Conservation (phyloP, 2,888 invertebrate species). For the Brenthis hecate region DNA sequence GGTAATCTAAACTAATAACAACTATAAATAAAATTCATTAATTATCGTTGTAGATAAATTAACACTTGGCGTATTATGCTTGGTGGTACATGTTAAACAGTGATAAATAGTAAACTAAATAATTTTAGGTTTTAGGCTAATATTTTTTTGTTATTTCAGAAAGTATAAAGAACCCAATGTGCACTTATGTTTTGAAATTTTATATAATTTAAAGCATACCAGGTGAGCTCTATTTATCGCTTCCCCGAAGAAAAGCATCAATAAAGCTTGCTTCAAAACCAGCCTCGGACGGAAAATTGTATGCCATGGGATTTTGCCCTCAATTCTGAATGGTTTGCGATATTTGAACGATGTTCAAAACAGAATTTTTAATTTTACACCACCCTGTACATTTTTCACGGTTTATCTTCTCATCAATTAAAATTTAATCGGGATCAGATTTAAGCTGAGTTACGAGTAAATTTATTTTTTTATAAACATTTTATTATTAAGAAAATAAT, state of each 20-base stretch:
- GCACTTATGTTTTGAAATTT: background rate
- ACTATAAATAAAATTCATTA: no score
- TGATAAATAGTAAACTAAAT: background rate
- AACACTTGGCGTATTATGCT: no score
- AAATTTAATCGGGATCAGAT: conserved; percentile 55
- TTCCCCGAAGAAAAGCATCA: conserved; percentile 5
- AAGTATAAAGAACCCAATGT: background rate
- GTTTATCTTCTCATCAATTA: conserved; percentile 59
- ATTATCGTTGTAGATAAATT: no score
- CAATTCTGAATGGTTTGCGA: conserved; percentile 2
- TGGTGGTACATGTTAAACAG: no score
- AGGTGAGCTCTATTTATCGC: conserved; percentile 8
- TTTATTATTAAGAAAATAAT: background rate
- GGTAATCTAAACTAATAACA: no score
- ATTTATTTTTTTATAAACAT: conserved; percentile 24
- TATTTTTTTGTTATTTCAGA: background rate
- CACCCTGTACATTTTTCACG: conserved; percentile 45
- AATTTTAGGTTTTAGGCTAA: background rate
- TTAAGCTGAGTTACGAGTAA: conserved; percentile 43
- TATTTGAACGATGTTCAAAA: conserved; percentile 16
- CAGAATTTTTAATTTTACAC: conserved; percentile 46
- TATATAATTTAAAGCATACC: background rate
- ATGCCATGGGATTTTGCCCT: conserved; percentile 1
- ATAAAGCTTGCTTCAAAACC: conserved; percentile 20
- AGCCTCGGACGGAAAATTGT: conserved; percentile 9